These are phyloP conservation scores for Brenthis hecate DNA, from an alignment of 2,888 invertebrate genomes.

Conservation along the genomic window DNA sequence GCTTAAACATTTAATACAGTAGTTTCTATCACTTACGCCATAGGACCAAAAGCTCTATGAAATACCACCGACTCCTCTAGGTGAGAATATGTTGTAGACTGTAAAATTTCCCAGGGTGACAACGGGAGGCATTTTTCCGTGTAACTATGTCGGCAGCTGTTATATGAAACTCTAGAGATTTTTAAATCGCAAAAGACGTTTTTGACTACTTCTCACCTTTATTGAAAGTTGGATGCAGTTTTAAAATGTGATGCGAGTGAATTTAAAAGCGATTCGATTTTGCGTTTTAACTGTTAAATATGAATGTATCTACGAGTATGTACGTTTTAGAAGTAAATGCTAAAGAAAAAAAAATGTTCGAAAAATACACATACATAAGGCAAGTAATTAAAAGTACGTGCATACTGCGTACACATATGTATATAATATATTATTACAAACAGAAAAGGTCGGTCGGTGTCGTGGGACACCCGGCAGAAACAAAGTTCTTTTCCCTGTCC, in stretches of 20 bases:
- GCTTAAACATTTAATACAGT: not conserved
- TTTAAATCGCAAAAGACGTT: constrained; percentile 43
- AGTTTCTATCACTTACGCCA: constrained; percentile 10
- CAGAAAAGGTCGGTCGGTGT: too few species aligned
- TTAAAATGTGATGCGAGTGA: constrained; percentile 18
- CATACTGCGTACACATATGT: too few species aligned
- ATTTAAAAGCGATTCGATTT: not conserved
- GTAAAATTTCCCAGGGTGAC: constrained; percentile 52
- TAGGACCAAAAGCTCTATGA: constrained; percentile 42
- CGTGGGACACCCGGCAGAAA: too few species aligned
- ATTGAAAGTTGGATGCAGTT: constrained; percentile 25
- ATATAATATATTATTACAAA: too few species aligned
- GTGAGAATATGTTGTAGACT: constrained; percentile 49
- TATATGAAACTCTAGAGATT: constrained; percentile 43
- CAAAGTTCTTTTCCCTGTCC: too few species aligned
- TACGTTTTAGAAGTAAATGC: too few species aligned
- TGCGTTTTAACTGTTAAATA: not conserved
- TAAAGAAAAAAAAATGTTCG: too few species aligned
- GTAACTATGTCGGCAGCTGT: constrained; percentile 46
- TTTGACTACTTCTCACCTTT: constrained; percentile 35
- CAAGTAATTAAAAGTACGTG: too few species aligned
- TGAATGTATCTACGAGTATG: too few species aligned
- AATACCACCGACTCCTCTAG: constrained; percentile 44
- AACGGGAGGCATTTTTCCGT: constrained; percentile 45
- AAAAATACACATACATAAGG: too few species aligned